Percentiles rank a stretch among this genome's conserved stretches.
Evolutionary conservation across 2,888 invertebrate genomes (phyloP).

Genomic region (Cryptocephalus moraei): DNA sequence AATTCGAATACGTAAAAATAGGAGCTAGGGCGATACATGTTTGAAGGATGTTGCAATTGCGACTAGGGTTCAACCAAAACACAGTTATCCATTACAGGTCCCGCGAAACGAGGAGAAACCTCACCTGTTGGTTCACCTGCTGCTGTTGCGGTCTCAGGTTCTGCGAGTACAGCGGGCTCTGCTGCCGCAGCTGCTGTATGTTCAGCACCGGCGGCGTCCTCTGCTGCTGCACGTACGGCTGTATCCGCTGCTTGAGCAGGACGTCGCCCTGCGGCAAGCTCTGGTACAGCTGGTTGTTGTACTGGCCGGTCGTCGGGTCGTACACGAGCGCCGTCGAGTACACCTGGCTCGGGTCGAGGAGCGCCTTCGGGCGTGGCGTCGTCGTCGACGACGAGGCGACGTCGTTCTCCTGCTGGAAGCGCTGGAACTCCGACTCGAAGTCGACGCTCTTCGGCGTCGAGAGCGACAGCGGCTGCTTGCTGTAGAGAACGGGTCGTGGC

Average conservation of each 20-base stretch:
- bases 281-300: constrained; percentile 70
- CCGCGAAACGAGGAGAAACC: too few species aligned
- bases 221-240: constrained; percentile 59
- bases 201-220: constrained; percentile 39
- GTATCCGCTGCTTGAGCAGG: constrained; percentile 61
- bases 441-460: constrained; percentile 10
- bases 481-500: constrained; percentile 39
- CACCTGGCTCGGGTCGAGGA: constrained; percentile 42
- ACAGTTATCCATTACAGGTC: too few species aligned
- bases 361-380: constrained; percentile 29
- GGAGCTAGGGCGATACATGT: too few species aligned
- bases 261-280: constrained; percentile 62
- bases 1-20: too few species aligned
- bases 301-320: constrained; percentile 66
- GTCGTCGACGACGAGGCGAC: constrained; percentile 37
- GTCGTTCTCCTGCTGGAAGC: constrained; percentile 57
- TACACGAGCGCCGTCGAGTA: constrained; percentile 70
- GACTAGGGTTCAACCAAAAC: too few species aligned
- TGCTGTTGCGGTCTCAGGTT: constrained; percentile 22
- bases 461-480: constrained; percentile 26
- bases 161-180: constrained; percentile 41
- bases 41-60: too few species aligned
- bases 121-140: too few species aligned
- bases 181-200: constrained; percentile 48
- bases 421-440: constrained; percentile 7